Base-by-base conservation (phyloP, 2,888 invertebrate genomes). In the Odontomyia ornata region DNA sequence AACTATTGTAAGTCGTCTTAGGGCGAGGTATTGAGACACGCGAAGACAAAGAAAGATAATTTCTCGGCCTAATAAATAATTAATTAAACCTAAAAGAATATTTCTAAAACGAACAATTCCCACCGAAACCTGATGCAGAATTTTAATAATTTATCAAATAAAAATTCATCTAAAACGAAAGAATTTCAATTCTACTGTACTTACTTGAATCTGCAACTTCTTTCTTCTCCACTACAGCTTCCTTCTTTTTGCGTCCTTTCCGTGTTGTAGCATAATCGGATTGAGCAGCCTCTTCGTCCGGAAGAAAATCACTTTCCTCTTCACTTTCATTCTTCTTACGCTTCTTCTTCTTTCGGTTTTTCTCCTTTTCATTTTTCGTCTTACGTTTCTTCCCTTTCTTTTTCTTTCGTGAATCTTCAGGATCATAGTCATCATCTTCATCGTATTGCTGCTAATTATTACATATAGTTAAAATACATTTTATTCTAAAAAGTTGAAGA, bases 381-480 rank as follows among this genome's bases (percentile, higher is more conserved):
- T 96, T 97, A 84, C 97, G 91, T 85, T 98, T 98, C 86, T 97
- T 97, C 27, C 96, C 96, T 83, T 97, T 96, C 84, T 97, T 97
- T 88, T 95, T 95, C 86, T 94, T 95, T 82, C 94, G 91, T 72
- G 90, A 90, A 87, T 93, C 95, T 84, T 95, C 95, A 76, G 93
- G 93, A 80, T 95, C 95, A 82, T 94, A 95, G 85, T 95, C 95
- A 82, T 95, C 95, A 86, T 95, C 95, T 84, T 94, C 95, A 86
- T 95, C 92, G 89, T 91, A 85, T 69, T 86, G 84, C 80, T 82
- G 7, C 1, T n/a, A 43, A 21, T 9, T 56, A 30, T 47, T 30
- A n/a, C 23, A 25, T 52, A 46, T n/a, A 30, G 27, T 64, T 28
- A 18, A 76, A 28, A 18, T 67, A 30, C 15, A 36, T n/a, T n/a